These are phyloP conservation scores for Astropecten irregularis DNA, from an alignment of 53 echinoderm and acorn worm genomes.

Conservation along the genomic window DNA sequence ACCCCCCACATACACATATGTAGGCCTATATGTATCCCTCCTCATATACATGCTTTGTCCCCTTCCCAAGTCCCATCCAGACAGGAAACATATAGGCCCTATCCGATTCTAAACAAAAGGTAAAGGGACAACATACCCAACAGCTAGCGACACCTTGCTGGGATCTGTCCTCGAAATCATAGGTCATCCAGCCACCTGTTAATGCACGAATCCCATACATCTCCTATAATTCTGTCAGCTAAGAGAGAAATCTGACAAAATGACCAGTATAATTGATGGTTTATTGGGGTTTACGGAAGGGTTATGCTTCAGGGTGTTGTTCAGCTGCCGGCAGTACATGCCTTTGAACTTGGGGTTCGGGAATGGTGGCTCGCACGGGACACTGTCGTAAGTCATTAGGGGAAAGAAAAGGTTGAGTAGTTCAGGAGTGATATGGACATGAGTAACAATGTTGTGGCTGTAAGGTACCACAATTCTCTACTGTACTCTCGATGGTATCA, in stretches of 20 bases:
- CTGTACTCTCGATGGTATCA: too few species aligned
- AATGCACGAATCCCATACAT: constrained; percentile 14
- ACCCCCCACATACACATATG: too few species aligned
- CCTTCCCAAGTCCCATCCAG: too few species aligned
- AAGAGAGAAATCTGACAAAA: constrained; percentile 26
- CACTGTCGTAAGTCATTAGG: constrained; percentile 10
- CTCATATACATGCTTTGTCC: too few species aligned
- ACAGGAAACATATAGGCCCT: too few species aligned
- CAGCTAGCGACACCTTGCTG: constrained; percentile 17
- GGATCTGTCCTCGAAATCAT: constrained; percentile 10
- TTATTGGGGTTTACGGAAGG: constrained; percentile 37
- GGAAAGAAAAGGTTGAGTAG: neutral
- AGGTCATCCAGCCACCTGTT: constrained; percentile 35
- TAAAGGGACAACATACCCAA: neutral
- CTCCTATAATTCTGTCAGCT: constrained; percentile 43
- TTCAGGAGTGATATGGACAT: too few species aligned
- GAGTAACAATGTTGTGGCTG: too few species aligned
- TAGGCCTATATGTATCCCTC: too few species aligned
- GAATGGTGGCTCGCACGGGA: constrained; percentile 19
- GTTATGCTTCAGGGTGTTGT: constrained; percentile 40
- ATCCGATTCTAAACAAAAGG: too few species aligned
- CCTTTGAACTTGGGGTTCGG: constrained; percentile 41
- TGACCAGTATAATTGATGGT: constrained; percentile 40
- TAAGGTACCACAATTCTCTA: too few species aligned
- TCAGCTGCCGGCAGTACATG: constrained; percentile 17